Evolutionary conservation across 2,888 invertebrate genomes (phyloP), one percentile per base, ranked within the genome.

Genomic region (Clostera curtula): DNA sequence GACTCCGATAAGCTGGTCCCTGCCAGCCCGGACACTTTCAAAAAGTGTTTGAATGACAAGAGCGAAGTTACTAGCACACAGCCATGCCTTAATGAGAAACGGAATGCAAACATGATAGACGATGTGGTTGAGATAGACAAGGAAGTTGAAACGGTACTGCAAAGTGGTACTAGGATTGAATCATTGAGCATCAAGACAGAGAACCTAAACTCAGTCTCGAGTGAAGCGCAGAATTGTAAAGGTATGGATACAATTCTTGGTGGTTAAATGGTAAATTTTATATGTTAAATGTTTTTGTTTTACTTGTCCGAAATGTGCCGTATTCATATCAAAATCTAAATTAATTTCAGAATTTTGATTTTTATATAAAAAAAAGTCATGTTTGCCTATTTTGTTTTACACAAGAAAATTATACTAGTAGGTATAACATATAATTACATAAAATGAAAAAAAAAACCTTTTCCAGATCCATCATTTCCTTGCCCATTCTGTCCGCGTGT

Each of bases 401-500:
- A n/a, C n/a, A n/a, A n/a, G n/a, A n/a, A n/a, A n/a, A n/a, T n/a
- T n/a, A n/a, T n/a, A n/a, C n/a, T n/a, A n/a, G n/a, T n/a, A n/a
- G n/a, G n/a, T n/a, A n/a, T n/a, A n/a, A n/a, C n/a, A n/a, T n/a
- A n/a, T n/a, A n/a, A n/a, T n/a, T n/a, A n/a, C n/a, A n/a, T n/a
- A n/a, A n/a, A n/a, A n/a, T n/a, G n/a, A n/a, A n/a, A n/a, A n/a
- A n/a, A n/a, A n/a, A n/a, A n/a, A n/a, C n/a, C n/a, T n/a, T 24
- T 41, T 43, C 63, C 76, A 9, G 84, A 70, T 42, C 84, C 84
- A 7, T 87, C 87, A 9, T 88, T 87, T 45, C 88, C 88, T 0
- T 88, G 88, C 33, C 88, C 88, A 1, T 88, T 88, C 51, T 88
- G 88, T 50, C 85, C 86, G 8, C 79, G 88, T 21, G 85, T 87